Evolutionary conservation across 2,797 vertebrate genomes (phyloP).

Genomic region (Bovichtus diacanthus): DNA sequence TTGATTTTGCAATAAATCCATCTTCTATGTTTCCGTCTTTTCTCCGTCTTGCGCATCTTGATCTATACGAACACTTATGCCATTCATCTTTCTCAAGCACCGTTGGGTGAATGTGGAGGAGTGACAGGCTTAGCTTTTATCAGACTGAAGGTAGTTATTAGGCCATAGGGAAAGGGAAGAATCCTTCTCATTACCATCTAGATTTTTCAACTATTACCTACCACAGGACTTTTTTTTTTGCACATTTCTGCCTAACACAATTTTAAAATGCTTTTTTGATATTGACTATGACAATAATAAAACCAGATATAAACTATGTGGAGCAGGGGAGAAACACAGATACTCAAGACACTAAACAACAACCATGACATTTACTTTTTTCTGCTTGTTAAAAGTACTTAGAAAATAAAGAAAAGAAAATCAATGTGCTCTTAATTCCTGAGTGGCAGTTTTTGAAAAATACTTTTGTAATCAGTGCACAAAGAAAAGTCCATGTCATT

Average conservation of each 20-base stretch:
- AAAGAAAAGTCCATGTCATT: slow-evolving; percentile 2
- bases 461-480: slow-evolving; percentile 5
- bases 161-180: slow-evolving; percentile 38
- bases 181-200: slow-evolving; percentile 45
- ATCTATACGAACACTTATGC: slow-evolving; percentile 50
- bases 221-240: slow-evolving; percentile 12
- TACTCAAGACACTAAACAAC: slow-evolving; percentile 7
- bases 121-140: slow-evolving; percentile 55
- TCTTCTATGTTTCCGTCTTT: slow-evolving; percentile 13
- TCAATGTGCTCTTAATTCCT: slow-evolving; percentile 13
- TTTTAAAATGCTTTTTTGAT: background rate
- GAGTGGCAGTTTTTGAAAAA: slow-evolving; percentile 7
- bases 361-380: slow-evolving; percentile 1
- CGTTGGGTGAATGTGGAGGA: slow-evolving; percentile 49
- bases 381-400: slow-evolving; percentile 20
- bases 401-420: too few species aligned
- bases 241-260: background rate
- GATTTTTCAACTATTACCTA: slow-evolving; percentile 38
- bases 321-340: background rate
- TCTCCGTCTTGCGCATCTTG: slow-evolving; percentile 23
- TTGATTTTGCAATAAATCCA: slow-evolving; percentile 31
- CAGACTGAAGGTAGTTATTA: slow-evolving; percentile 58
- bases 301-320: background rate
- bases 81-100: slow-evolving; percentile 52
- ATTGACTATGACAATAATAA: slow-evolving; percentile 8